Conservation (phyloP, 2,113 vertebrate species). For the Asarcornis scutulata region DNA sequence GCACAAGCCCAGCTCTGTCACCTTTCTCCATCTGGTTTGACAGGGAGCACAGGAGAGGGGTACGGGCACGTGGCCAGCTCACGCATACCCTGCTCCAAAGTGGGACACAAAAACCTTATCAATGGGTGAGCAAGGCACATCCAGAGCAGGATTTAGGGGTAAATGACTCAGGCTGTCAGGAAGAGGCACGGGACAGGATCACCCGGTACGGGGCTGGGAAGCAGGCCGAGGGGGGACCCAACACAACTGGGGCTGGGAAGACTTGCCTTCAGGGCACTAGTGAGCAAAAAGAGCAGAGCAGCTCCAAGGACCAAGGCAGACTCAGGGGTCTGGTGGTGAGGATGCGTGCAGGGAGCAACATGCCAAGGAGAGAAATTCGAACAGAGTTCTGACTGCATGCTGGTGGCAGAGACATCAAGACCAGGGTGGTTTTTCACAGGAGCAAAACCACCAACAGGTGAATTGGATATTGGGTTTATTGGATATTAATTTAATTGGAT, state of each 20-base stretch:
- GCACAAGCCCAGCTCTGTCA: not conserved
- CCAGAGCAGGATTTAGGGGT: not conserved
- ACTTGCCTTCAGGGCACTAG: not conserved
- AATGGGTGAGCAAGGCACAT: not conserved
- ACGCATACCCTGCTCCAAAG: not conserved
- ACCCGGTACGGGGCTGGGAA: not conserved
- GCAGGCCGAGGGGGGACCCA: not conserved
- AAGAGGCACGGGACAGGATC: not conserved
- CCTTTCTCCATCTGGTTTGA: not conserved
- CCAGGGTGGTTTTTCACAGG: not conserved
- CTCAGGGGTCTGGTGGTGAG: not conserved
- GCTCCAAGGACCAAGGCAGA: not conserved
- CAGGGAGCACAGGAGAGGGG: not conserved
- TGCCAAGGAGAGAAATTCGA: not conserved
- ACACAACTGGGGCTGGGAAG: not conserved
- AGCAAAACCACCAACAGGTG: not conserved
- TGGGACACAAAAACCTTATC: not conserved
- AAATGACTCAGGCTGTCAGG: not conserved
- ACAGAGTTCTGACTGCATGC: not conserved
- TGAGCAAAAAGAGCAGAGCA: not conserved
- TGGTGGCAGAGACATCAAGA: not conserved
- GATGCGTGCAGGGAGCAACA: not conserved
- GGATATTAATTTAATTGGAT: too few species aligned
- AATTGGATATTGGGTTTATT: not conserved
- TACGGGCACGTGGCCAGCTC: not conserved